Base-by-base conservation (phyloP, 2,888 invertebrate species). In the Perdita meconis region DNA sequence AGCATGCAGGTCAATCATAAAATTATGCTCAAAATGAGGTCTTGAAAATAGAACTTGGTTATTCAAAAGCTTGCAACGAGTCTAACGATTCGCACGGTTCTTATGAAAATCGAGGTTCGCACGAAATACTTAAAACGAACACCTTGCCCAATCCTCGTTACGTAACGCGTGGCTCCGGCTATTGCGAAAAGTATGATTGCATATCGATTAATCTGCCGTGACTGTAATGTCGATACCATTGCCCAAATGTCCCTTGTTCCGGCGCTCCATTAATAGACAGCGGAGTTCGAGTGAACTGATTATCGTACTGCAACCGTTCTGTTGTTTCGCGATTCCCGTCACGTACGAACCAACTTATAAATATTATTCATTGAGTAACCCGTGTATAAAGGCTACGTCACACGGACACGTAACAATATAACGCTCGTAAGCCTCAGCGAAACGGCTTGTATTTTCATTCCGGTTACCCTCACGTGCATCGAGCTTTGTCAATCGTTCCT, bases 291-390 rank as follows among this genome's bases (percentile, higher is more conserved):
- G 42, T 8, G 67, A 78, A 57, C 26, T 56, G 13, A 69, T 65
- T 61, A 70, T 63, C 36, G 60, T 36, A 34, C 51, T 24, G 24
- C 38, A 67, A 73, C 64, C 36, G 38, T 6, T 22, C 13, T 22
- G 40, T 4, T 13, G 24, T 68, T 59, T 67, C 56, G 38, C 10
- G 51, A 78, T 68, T 75, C 61, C 8, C 22, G 70, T 80, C 75
- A 71, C 80, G 69, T 76, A 73, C 24, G 24, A 60, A 40, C 44
- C 34, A 44, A 57, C 63, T 65, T 73, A 76, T 68, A 73, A 71
- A 82, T 73, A 76, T 71, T 79, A 68, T 70, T 76, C 70, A 73
- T 79, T 69, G 81, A 68, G 59, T 65, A 82, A 81, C 50, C 44
- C 55, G 50, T 13, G 24, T 34, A 56, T 36, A 53, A 51, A 22